Evolutionary conservation across 2,888 invertebrate genomes (phyloP).

Genomic region (Clistopyga incitator): DNA sequence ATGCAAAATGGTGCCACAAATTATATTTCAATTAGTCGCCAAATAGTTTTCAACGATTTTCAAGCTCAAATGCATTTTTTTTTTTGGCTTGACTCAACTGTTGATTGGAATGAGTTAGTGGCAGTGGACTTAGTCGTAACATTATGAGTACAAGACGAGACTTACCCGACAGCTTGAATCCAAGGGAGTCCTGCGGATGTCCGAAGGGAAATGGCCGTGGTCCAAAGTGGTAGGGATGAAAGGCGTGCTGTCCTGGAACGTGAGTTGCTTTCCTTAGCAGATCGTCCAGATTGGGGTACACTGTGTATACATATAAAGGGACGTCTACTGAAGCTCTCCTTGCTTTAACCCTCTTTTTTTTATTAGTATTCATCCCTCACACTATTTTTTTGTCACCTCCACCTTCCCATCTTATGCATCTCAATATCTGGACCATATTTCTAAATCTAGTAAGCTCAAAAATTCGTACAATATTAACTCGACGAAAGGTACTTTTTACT

Average conservation of each 20-base stretch:
- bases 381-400: constrained; percentile 6
- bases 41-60: too few relatives aligned
- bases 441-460: constrained; percentile 3
- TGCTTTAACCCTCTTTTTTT: constrained; percentile 58
- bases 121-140: constrained; percentile 21
- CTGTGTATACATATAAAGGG: constrained; percentile 68
- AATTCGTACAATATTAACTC: background rate
- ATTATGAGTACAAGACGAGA: constrained; percentile 66
- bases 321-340: constrained; percentile 64
- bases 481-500: background rate
- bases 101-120: constrained; percentile 33
- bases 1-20: too few relatives aligned
- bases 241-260: constrained; percentile 90
- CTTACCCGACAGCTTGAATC: constrained; percentile 95
- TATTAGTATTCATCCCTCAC: constrained; percentile 43
- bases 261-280: constrained; percentile 71
- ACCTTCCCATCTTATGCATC: constrained; percentile 38
- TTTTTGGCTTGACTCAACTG: background rate
- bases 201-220: constrained; percentile 89
- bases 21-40: too few relatives aligned
- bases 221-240: constrained; percentile 95
- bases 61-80: background rate
- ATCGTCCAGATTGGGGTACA: constrained; percentile 69
- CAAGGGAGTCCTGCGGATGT: constrained; percentile 91
- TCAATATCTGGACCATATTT: constrained; percentile 28